These are phyloP conservation scores for Halcyon senegalensis DNA, from an alignment of 2,113 vertebrate species.

Conservation along the genomic window DNA sequence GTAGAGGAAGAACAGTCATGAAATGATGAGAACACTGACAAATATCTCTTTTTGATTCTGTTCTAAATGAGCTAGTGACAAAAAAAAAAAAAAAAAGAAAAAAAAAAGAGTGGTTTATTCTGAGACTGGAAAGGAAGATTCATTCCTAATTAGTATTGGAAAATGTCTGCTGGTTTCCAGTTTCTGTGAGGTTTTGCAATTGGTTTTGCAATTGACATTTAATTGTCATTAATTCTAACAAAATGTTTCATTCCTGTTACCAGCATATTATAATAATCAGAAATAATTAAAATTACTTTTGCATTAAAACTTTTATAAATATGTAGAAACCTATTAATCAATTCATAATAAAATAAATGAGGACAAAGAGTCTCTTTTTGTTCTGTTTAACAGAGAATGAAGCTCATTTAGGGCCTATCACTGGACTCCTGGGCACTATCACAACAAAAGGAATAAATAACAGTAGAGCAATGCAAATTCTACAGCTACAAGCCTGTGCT, in stretches of 20 bases:
- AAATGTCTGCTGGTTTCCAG: background rate
- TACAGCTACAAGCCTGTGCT: background rate
- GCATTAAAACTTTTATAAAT: conserved; percentile 13
- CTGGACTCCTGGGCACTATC: conserved; percentile 24
- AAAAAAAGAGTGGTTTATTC: background rate
- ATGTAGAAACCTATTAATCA: background rate
- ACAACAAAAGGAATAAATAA: conserved; percentile 33
- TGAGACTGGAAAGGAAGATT: background rate
- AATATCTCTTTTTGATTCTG: background rate
- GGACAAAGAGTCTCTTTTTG: background rate
- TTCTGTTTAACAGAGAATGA: background rate
- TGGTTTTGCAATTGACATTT: background rate
- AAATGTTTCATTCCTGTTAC: background rate
- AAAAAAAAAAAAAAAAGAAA: background rate
- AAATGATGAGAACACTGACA: background rate
- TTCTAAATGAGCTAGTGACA: background rate
- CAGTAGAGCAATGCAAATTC: conserved; percentile 3
- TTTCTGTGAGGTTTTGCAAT: background rate
- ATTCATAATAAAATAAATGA: conserved; percentile 32
- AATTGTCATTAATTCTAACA: conserved; percentile 12
- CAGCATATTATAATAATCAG: background rate
- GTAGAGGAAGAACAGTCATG: background rate
- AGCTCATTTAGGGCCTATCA: conserved; percentile 12
- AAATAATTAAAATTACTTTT: conserved; percentile 44
- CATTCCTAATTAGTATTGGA: conserved; percentile 11